Conservation (phyloP, 2,888 invertebrate genomes). For the Metopia argyrocephala region DNA sequence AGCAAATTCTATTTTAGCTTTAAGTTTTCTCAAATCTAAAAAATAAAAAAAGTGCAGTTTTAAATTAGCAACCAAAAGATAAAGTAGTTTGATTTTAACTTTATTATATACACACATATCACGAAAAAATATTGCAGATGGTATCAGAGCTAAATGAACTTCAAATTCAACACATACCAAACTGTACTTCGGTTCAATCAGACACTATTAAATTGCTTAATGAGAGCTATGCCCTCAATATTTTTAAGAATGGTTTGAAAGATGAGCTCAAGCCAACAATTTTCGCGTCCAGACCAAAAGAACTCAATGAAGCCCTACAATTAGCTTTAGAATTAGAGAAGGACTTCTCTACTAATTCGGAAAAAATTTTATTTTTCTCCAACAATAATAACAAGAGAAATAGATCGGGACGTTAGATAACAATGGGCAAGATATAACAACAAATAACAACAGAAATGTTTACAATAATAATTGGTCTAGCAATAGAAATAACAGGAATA, state of each 20-base stretch:
- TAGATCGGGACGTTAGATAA: too few relatives aligned
- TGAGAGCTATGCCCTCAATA: background rate
- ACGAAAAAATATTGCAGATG: background rate
- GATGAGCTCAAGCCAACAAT: slow-evolving; percentile 9
- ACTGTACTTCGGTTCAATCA: background rate
- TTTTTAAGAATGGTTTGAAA: slow-evolving; percentile 7
- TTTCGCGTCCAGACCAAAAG: slow-evolving; percentile 3
- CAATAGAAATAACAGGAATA: background rate
- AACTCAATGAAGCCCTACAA: background rate
- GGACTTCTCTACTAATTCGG: background rate
- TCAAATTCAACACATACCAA: background rate
- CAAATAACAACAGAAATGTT: background rate
- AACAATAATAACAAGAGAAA: background rate
- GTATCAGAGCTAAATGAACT: slow-evolving; percentile 4
- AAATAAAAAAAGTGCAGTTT: too few relatives aligned
- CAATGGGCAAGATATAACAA: background rate
- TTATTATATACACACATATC: too few relatives aligned
- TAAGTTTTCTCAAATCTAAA: too few relatives aligned
- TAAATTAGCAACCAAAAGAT: too few relatives aligned
- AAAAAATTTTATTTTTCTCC: background rate
- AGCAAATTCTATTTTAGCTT: too few relatives aligned
- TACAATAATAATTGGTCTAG: background rate
- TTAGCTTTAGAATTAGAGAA: background rate
- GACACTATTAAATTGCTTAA: background rate
- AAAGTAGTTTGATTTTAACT: too few relatives aligned